Base-by-base conservation (phyloP, 2,888 invertebrate species). In the Choreutis nemorana region DNA sequence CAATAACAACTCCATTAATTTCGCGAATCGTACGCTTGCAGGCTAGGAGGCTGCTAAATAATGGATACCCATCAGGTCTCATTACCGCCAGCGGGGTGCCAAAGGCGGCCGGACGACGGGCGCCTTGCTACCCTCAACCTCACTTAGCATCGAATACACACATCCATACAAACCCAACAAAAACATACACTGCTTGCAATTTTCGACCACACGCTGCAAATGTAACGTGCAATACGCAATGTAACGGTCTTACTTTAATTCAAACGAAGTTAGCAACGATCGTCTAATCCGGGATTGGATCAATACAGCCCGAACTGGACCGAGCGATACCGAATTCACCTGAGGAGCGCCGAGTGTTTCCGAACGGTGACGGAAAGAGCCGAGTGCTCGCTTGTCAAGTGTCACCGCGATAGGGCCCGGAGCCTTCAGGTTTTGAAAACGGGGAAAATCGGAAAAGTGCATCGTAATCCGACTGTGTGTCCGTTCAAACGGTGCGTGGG, bases 1-100 rank as follows among this genome's bases (percentile, higher is more conserved):
- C 75, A 73, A 77, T 75, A 68, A 65, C 67, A 66, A 57, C 51
- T 55, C 65, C 67, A 72, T 73, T 71, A 70, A 75, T 75, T 68
- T 70, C 53, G 61, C 64, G 59, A 50, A 60, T 60, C 56, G 50
- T 56, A 53, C n/a, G n/a, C n/a, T n/a, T n/a, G n/a, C 57, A 47
- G 58, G 63, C 63, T 66, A 15, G 30, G 66, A 61, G 56, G 64
- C 62, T 66, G 67, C 64, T 72, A 67, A 72, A 75, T 77, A 72
- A 77, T 75, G 71, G 67, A 72, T 67, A 55, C 54, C 64, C 60
- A 72, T 73, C 68, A 67, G 66, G 48, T 70, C 58, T 72, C 65
- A 70, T 73, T 72, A 72, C 55, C 55, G 52, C 54, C 58, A 49
- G 49, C 52, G 64, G 68, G 72, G 68, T 70, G 70, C 71, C 61